Conservation (phyloP, 2,888 invertebrate species). For the Phytoseiulus persimilis region DNA sequence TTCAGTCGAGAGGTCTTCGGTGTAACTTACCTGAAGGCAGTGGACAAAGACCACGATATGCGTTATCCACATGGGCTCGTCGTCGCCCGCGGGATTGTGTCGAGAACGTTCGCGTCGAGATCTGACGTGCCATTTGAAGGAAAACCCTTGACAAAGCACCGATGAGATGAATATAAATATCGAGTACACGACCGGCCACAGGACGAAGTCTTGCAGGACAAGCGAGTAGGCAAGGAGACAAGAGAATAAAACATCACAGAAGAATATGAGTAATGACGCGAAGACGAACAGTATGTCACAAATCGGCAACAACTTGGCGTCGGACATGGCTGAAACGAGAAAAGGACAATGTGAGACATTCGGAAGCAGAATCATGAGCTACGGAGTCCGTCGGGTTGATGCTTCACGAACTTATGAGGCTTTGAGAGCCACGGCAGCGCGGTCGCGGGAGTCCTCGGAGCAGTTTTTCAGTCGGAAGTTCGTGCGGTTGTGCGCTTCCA, state of each 20-base stretch:
- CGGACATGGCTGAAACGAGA: not conserved
- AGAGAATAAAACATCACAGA: slow-evolving; percentile 82
- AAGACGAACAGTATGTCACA: slow-evolving; percentile 86
- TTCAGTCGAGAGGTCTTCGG: no score
- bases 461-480: not conserved
- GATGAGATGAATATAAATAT: slow-evolving; percentile 65
- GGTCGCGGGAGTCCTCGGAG: not conserved
- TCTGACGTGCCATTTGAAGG: slow-evolving; percentile 49
- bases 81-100: slow-evolving; percentile 8
- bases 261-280: slow-evolving; percentile 77
- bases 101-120: slow-evolving; percentile 5
- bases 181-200: slow-evolving; percentile 53
- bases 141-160: slow-evolving; percentile 58
- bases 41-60: slow-evolving; percentile 21
- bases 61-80: slow-evolving; percentile 32
- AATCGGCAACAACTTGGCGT: slow-evolving; percentile 69
- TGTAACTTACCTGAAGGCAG: slow-evolving; percentile 13
- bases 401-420: not conserved
- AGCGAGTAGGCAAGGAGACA: slow-evolving; percentile 75
- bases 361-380: not conserved
- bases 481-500: not conserved
- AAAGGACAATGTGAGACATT: not conserved
- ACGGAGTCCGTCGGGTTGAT: not conserved
- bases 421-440: not conserved
- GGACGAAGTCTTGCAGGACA: slow-evolving; percentile 52